phyloP scores from a whole-genome alignment of 2,888 invertebrate species.

The Punctoribates punctum region DNA sequence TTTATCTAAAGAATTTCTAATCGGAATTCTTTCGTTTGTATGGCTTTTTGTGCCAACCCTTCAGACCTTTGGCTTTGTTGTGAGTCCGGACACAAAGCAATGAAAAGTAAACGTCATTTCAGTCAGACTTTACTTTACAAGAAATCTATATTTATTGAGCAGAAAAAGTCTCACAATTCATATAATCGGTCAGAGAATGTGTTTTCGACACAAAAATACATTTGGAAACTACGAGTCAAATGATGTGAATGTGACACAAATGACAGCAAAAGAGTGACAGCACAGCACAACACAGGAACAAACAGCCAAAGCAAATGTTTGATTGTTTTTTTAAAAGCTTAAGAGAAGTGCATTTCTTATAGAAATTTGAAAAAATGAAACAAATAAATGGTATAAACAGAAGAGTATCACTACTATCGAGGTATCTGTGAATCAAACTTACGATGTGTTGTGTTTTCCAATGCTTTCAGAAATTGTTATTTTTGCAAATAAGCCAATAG shows the following conservation, averaged over 20 bases:
- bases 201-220: neutral
- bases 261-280: conserved; percentile 22
- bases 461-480: neutral
- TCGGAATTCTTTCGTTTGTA: neutral
- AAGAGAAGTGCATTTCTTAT: neutral
- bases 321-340: conserved; percentile 28
- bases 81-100: neutral
- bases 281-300: conserved; percentile 32
- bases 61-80: neutral
- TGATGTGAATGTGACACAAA: conserved; percentile 23
- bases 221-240: neutral
- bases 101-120: conserved; percentile 22
- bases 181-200: conserved; percentile 11
- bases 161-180: neutral
- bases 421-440: neutral
- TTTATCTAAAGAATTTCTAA: conserved; percentile 6
- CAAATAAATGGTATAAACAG: conserved; percentile 1
- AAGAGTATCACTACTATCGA: neutral
- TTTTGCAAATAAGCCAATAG: neutral
- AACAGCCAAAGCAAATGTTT: conserved; percentile 12
- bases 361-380: neutral
- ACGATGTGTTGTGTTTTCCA: neutral
- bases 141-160: conserved; percentile 7
- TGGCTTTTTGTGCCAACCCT: conserved; percentile 1
- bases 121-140: neutral